Conservation (phyloP, 2,797 vertebrate genomes). For the Enteromius radiatus region DNA sequence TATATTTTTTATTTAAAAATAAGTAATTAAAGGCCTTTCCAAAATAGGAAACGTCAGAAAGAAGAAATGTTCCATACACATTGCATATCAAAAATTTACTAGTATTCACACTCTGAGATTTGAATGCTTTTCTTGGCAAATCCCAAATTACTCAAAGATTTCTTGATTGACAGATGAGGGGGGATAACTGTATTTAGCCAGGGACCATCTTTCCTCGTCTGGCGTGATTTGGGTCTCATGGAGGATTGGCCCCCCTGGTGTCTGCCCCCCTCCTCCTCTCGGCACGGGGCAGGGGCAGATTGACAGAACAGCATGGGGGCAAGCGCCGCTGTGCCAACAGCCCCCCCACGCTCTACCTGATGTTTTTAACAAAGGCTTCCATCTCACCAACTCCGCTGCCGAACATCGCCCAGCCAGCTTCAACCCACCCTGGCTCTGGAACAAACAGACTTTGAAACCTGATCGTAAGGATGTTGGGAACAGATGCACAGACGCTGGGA, state of each 20-base stretch:
- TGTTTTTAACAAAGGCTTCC: constrained; percentile 67
- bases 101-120: constrained; percentile 22
- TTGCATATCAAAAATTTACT: constrained; percentile 25
- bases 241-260: constrained; percentile 57
- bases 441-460: constrained; percentile 64
- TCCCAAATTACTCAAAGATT: constrained; percentile 57
- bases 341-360: constrained; percentile 64
- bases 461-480: constrained; percentile 65
- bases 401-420: constrained; percentile 54
- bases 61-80: constrained; percentile 8
- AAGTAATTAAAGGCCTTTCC: neutral
- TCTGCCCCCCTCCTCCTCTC: constrained; percentile 51
- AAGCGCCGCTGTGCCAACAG: constrained; percentile 59
- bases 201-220: constrained; percentile 59
- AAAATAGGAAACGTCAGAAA: constrained; percentile 3
- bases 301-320: constrained; percentile 71
- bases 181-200: constrained; percentile 68
- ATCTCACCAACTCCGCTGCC: constrained; percentile 52
- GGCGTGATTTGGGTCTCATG: constrained; percentile 66
- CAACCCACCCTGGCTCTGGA: constrained; percentile 60
- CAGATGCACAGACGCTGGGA: constrained; percentile 73
- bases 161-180: constrained; percentile 71
- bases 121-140: constrained; percentile 41
- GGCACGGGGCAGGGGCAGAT: constrained; percentile 66
- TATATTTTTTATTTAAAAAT: neutral